A percentile compares a stretch with the other conserved stretches of the same genome.
These are phyloP conservation scores for Gadus chalcogrammus DNA, from an alignment of 2,113 vertebrate species.

Conservation along the genomic window DNA sequence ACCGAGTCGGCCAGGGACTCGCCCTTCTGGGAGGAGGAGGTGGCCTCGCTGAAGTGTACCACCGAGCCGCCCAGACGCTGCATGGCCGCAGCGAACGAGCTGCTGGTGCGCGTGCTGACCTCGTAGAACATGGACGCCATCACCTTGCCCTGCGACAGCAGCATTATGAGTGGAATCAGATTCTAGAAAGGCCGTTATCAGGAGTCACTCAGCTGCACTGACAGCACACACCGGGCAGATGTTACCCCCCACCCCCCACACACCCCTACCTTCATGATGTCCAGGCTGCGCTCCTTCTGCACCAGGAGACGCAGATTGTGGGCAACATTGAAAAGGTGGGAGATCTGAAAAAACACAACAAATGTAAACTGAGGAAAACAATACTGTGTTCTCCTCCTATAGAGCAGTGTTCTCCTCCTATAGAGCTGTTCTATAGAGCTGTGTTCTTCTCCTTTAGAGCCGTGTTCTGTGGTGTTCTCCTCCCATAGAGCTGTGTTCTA, in stretches of 20 bases:
- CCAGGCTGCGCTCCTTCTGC: constrained; percentile 91
- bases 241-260: too few species aligned
- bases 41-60: constrained; percentile 87
- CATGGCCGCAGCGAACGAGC: constrained; percentile 92
- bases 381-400: too few species aligned
- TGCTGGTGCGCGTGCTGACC: constrained; percentile 93
- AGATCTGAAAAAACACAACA: constrained; percentile 74
- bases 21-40: constrained; percentile 92
- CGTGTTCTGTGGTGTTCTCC: too few species aligned
- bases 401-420: not conserved
- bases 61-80: constrained; percentile 88
- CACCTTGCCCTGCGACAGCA: constrained; percentile 82
- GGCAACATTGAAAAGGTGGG: constrained; percentile 90
- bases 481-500: too few species aligned
- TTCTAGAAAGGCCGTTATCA: too few species aligned
- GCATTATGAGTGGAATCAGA: too few species aligned
- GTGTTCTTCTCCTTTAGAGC: too few species aligned
- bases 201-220: not conserved
- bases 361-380: too few species aligned
- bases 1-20: constrained; percentile 91
- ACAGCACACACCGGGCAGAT: not conserved
- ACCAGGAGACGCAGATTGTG: constrained; percentile 90
- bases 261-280: constrained; percentile 83
- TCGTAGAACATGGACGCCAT: constrained; percentile 99
- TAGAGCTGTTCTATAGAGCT: not conserved